These are phyloP conservation scores for Calcarius lapponicus DNA, from an alignment of 2,797 vertebrate genomes.

Conservation along the genomic window DNA sequence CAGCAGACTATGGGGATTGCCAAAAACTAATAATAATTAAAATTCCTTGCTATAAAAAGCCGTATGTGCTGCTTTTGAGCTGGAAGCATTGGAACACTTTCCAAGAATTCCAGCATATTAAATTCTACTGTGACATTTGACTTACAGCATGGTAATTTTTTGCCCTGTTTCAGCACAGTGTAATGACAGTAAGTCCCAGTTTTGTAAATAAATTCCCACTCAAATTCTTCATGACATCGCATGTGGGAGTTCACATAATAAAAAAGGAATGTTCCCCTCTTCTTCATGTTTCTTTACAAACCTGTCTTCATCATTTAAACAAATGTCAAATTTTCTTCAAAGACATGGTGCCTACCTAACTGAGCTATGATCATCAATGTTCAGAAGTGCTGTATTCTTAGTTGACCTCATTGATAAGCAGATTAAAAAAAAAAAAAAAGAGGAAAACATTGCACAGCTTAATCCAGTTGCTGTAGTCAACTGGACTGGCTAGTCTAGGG, in stretches of 20 bases:
- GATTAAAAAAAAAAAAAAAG: background rate
- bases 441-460: background rate
- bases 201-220: constrained; percentile 78
- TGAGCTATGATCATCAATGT: background rate
- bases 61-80: background rate
- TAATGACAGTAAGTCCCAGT: constrained; percentile 52
- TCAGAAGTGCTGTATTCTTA: background rate
- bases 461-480: background rate
- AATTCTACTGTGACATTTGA: constrained; percentile 73
- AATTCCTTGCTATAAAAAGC: constrained; percentile 47
- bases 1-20: constrained; percentile 3
- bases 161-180: background rate
- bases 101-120: constrained; percentile 59
- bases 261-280: constrained; percentile 70
- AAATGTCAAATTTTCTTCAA: background rate
- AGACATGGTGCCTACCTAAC: background rate
- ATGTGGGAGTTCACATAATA: constrained; percentile 73
- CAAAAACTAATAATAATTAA: constrained; percentile 57
- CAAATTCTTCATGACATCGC: constrained; percentile 70
- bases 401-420: background rate
- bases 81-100: constrained; percentile 39
- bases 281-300: background rate
- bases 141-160: constrained; percentile 61
- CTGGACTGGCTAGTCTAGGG: background rate
- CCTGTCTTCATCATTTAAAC: background rate